A percentile compares a stretch with the other conserved stretches of the same genome.
Conservation (phyloP, 1,140 invertebrate species). For the Hormaphis cornu region DNA sequence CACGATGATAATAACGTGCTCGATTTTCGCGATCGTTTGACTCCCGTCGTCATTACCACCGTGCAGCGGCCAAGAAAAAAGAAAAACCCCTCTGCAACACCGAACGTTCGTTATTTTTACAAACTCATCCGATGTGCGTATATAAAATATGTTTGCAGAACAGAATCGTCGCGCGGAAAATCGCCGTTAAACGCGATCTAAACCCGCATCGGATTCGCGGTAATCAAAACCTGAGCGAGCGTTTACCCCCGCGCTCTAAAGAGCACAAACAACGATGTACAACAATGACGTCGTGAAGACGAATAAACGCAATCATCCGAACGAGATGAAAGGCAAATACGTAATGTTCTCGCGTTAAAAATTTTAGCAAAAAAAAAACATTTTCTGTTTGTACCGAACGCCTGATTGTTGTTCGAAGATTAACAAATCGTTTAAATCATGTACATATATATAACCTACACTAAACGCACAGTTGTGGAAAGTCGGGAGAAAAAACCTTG, state of each 20-base stretch:
- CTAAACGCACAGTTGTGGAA: too few relatives aligned
- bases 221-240: background rate
- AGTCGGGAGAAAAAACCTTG: too few relatives aligned
- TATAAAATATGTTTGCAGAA: too few relatives aligned
- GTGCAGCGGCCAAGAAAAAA: background rate
- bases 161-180: background rate
- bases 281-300: background rate
- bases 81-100: background rate
- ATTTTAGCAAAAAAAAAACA: too few relatives aligned
- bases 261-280: background rate
- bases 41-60: background rate
- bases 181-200: constrained; percentile 2
- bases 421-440: too few relatives aligned
- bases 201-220: background rate
- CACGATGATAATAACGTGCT: constrained; percentile 1
- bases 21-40: background rate
- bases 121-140: background rate
- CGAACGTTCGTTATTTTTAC: constrained; percentile 1
- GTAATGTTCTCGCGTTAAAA: background rate
- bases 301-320: background rate
- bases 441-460: too few relatives aligned
- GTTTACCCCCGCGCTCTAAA: background rate
- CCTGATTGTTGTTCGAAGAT: too few relatives aligned
- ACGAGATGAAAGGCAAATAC: background rate
- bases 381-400: too few relatives aligned